Conservation (phyloP, 2,797 vertebrate genomes). For the Cossypha heuglini region DNA sequence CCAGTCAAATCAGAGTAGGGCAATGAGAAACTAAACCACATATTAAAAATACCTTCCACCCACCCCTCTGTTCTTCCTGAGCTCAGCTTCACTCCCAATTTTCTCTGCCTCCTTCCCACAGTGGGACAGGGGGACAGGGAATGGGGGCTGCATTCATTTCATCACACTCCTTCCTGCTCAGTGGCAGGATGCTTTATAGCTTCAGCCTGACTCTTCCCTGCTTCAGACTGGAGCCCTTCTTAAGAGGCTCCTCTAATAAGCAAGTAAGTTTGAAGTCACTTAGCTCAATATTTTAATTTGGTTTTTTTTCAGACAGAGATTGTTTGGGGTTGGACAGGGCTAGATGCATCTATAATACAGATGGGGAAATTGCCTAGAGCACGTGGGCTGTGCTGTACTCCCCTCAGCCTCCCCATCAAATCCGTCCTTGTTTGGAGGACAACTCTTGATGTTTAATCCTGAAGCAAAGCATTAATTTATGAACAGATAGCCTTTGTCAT, state of each 20-base stretch:
- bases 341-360: neutral
- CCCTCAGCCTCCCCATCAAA: neutral
- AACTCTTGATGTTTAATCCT: conserved; percentile 14
- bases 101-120: neutral
- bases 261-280: neutral
- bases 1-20: neutral
- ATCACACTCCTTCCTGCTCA: neutral
- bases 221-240: neutral
- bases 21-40: neutral
- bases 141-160: neutral
- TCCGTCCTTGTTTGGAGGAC: conserved; percentile 24
- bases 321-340: neutral
- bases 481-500: conserved; percentile 15
- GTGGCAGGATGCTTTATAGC: neutral
- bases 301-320: neutral
- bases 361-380: neutral
- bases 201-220: neutral
- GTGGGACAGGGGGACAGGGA: neutral
- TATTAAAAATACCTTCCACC: neutral
- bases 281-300: neutral
- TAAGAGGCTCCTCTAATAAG: neutral
- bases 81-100: neutral
- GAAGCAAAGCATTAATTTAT: conserved; percentile 19
- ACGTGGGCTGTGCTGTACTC: neutral
- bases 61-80: neutral